Base-by-base conservation (phyloP, 2,797 vertebrate species). In the Mastacembelus armatus region DNA sequence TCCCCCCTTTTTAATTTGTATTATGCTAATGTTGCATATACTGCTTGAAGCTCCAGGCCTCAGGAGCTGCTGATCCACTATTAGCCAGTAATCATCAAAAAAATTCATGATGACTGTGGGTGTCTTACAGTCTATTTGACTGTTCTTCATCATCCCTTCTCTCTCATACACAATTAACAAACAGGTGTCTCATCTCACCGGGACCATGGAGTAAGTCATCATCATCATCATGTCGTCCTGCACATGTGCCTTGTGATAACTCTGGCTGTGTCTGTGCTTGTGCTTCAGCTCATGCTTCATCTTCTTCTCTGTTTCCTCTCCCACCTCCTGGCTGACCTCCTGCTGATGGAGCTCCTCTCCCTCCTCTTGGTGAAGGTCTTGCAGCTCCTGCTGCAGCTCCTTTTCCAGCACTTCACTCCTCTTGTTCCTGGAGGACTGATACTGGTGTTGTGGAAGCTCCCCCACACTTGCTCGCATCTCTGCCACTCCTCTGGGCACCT, bases 161-260 rank as follows among this genome's bases (percentile, higher is more conserved):
- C 3, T 35, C 4, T 27, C 10, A 36, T 29, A n/a, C 9, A 15
- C 7, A 44, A 1, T 18, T 39, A 21, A 49, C 7, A 32, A 49
- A 44, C 29, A 47, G 43, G 39, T 29, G 0, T 29, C n/a, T 63
- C 38, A 7, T 78, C 96, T 93, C 94, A 98, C 97, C 93, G 97
- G 97, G 61, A 99, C 95, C 95, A 96, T 94, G 87, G 96, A 97
- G 93, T 97, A 98, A n/a, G 96, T 98, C 94, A 98, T 95, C 96
- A 98, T 87, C 95, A 94, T 93, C 85, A 99, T 91, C 95, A 95
- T 92, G 74, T 97, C 95, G 0, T 96, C 94, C 62, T 89, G 86
- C 35, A 95, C 85, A 0, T 93, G 91, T 0, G 90, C 84, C 67
- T 93, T 83, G 76, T 89, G 88, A 68, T 85, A 74, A 19, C 62